Evolutionary conservation across 1,140 invertebrate genomes (phyloP).

Genomic region (Bombyx mandarina): DNA sequence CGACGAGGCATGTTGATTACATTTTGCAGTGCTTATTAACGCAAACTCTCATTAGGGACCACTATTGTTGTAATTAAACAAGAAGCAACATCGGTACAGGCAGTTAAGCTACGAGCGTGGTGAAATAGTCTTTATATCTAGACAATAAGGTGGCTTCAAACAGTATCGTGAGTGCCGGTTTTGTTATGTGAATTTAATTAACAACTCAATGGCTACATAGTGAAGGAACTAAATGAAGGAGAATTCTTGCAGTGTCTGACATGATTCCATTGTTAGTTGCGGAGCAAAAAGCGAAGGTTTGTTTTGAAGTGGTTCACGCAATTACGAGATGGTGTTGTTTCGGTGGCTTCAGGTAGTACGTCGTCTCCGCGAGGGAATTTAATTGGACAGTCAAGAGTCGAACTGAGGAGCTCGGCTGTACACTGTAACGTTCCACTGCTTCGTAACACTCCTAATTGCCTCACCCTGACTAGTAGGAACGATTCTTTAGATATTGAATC

Average conservation of each 20-base stretch:
- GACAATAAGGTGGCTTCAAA: constrained; percentile 19
- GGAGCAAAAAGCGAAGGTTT: constrained; percentile 54
- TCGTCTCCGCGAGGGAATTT: constrained; percentile 42
- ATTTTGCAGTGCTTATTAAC: constrained; percentile 69
- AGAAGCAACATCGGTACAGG: constrained; percentile 49
- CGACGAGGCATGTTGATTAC: constrained; percentile 68
- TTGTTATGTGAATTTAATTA: constrained; percentile 64
- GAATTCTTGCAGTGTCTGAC: constrained; percentile 55
- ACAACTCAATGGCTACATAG: constrained; percentile 58
- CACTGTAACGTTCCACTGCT: constrained; percentile 21
- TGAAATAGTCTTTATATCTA: constrained; percentile 35
- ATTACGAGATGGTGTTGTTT: constrained; percentile 48
- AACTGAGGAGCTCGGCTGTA: constrained; percentile 13
- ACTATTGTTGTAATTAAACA: constrained; percentile 71
- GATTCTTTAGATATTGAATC: constrained; percentile 37
- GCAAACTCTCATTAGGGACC: constrained; percentile 66
- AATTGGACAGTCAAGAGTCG: constrained; percentile 54
- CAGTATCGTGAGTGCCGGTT: constrained; percentile 19
- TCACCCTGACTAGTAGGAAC: constrained; percentile 53
- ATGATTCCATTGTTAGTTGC: constrained; percentile 60
- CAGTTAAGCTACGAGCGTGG: constrained; percentile 21
- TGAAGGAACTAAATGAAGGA: constrained; percentile 39
- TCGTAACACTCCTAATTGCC: constrained; percentile 65
- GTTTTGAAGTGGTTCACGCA: constrained; percentile 63
- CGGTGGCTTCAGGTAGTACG: constrained; percentile 27